Conservation (phyloP, 2,113 vertebrate genomes). For the Cyanoliseus patagonus region DNA sequence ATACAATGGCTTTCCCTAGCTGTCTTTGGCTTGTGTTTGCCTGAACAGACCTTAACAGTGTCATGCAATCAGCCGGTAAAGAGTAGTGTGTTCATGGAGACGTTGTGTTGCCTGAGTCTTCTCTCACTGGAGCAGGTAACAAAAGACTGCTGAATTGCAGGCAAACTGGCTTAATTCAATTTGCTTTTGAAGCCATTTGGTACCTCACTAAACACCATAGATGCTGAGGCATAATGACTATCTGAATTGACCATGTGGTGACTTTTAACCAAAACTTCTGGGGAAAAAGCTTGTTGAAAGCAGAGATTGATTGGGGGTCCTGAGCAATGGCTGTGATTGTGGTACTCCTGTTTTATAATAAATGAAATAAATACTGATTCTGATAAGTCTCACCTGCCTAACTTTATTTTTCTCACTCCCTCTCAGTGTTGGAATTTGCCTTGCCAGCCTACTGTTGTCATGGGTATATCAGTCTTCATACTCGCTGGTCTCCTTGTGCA, state of each 20-base stretch:
- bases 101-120: fast-evolving
- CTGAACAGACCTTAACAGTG: neutral
- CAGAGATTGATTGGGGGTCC: neutral
- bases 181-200: neutral
- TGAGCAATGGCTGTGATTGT: neutral
- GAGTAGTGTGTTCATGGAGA: neutral
- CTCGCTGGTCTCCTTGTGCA: conserved; percentile 87
- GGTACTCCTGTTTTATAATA: neutral
- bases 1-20: neutral
- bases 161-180: neutral
- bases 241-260: neutral
- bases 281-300: neutral
- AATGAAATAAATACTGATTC: neutral
- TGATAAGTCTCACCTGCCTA: neutral
- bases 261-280: neutral
- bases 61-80: neutral
- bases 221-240: neutral
- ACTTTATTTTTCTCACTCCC: neutral
- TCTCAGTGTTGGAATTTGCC: conserved; percentile 2
- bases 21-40: neutral
- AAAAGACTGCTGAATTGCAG: neutral
- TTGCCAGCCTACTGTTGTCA: neutral
- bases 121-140: neutral
- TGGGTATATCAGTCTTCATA: conserved; percentile 82
- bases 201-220: neutral